These are phyloP conservation scores for Antedon bifida DNA, from an alignment of 35 echinoderm and acorn worm species.

Conservation along the genomic window DNA sequence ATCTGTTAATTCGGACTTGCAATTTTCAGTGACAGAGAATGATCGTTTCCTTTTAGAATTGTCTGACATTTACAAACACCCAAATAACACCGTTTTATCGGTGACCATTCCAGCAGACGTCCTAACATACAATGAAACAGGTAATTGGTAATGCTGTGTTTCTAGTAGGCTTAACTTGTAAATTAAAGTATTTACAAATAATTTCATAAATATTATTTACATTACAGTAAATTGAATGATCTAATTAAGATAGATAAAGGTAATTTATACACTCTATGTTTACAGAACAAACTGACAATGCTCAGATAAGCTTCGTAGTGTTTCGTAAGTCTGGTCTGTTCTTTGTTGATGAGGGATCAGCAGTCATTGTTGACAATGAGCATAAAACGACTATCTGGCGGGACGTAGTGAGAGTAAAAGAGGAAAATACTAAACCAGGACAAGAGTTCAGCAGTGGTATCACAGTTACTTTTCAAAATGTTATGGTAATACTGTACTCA, in stretches of 20 bases:
- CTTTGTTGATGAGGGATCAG: neutral
- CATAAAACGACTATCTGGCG: neutral
- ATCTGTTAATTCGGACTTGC: neutral
- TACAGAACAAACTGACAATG: neutral
- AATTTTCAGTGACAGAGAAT: neutral
- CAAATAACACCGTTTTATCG: neutral
- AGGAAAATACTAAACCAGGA: neutral
- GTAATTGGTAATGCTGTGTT: no score
- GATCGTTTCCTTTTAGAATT: neutral
- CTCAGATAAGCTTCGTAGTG: neutral
- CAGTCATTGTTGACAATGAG: neutral
- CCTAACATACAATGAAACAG: neutral
- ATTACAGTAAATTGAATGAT: no score
- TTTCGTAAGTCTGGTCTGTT: neutral
- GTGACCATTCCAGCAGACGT: neutral
- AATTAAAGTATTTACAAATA: no score
- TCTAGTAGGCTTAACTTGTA: no score
- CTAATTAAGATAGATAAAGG: no score
- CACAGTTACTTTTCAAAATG: neutral
- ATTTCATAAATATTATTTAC: no score
- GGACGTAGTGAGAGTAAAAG: neutral
- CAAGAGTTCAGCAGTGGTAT: neutral
- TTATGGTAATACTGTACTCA: neutral
- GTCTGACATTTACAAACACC: neutral
- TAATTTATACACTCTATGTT: no score